Evolutionary conservation across 2,113 vertebrate genomes (phyloP), one percentile per base, ranked within the genome.

Genomic region (Stictonetta naevosa): DNA sequence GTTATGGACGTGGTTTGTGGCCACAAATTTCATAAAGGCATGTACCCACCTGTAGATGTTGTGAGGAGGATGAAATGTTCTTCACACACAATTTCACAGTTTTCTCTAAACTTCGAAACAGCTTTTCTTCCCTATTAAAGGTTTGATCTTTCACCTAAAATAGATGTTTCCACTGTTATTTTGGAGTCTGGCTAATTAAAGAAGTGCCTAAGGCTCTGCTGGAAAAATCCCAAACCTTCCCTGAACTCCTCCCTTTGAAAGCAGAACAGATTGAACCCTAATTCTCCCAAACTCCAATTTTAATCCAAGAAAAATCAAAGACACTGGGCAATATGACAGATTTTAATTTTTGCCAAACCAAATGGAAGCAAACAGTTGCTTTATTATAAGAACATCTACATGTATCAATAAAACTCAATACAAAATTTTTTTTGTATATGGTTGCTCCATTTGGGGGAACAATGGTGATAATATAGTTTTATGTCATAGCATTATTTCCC

Each of bases 21-120:
- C 17, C 74, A 63, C 40, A 44, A 52, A 36, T 55, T 84, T 79
- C 53, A 48, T 16, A 79, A 86, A 48, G 25, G 33, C 56, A 38
- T 66, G 62, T 56, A 94, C 97, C 63, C 52, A 99, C 99, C 99
- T 99, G 98, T 46, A 98, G 95, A 26, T 98, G 95, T n/a, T 98
- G 98, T 1, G 98, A 97, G 92, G 98, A 99, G 82, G 97, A 97
- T 0, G 98, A 98, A 83, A 99, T 95, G 48, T 99, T 99, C 98
- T 98, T 99, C 73, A 98, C 96, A 29, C 99, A 98, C 40, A 96
- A 97, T 95, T 98, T 98, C 78, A 99, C 98, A 2, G 98, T 98
- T 97, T 99, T 99, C 97, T 99, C 99, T 93, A 99, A 97, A 91
- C 97, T 98, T 86, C 99, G 98, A 93, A 99, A 99, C 31, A 99